phyloP scores from a whole-genome alignment of 2,113 vertebrate genomes.

The Potamarius usumacintae region DNA sequence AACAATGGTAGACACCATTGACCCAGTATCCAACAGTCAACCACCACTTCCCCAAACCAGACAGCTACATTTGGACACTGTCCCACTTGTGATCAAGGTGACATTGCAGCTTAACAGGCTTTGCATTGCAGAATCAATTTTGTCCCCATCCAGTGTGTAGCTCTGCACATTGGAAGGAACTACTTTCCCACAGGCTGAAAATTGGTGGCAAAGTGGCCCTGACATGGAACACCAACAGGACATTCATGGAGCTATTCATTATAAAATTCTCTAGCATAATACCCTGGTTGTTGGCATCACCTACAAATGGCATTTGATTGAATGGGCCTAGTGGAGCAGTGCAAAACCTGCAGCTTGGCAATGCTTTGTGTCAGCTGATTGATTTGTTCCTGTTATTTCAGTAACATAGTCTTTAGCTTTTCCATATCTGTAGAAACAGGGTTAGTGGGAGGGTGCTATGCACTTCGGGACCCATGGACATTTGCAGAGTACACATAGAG shows the following conservation, averaged over 20 bases:
- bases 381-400: background rate
- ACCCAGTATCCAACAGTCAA: too few species aligned
- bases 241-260: background rate
- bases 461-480: background rate
- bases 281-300: background rate
- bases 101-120: too few species aligned
- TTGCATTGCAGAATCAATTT: background rate
- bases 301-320: background rate
- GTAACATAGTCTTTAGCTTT: background rate
- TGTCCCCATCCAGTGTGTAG: background rate
- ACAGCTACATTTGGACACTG: too few species aligned
- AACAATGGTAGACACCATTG: too few species aligned
- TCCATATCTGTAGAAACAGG: background rate
- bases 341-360: background rate
- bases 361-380: background rate
- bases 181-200: background rate
- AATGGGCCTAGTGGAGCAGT: background rate
- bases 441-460: background rate
- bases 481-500: background rate
- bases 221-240: background rate
- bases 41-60: too few species aligned
- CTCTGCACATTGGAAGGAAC: background rate
- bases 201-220: background rate
- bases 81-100: too few species aligned
- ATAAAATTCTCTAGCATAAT: background rate